Percentiles rank a stretch among this genome's conserved stretches.
Evolutionary conservation across 2,888 invertebrate genomes (phyloP).

Genomic region (Argynnis bischoffii): DNA sequence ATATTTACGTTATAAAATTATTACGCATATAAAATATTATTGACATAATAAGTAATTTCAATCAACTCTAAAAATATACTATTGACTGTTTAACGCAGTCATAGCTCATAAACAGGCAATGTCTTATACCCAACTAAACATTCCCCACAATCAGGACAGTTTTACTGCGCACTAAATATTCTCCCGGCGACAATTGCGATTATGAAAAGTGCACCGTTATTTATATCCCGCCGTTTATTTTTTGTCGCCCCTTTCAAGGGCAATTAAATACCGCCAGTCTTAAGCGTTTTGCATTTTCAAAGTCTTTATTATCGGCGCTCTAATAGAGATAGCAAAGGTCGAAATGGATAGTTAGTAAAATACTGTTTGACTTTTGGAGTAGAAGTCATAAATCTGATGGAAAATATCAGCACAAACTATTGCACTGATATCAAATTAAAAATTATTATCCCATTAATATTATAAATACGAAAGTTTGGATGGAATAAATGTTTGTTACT

Average conservation of each 20-base stretch:
- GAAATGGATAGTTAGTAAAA: conserved; percentile 28
- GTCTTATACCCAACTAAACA: conserved; percentile 61
- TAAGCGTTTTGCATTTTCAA: conserved; percentile 78
- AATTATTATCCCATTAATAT: background rate
- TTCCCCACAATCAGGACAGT: conserved; percentile 57
- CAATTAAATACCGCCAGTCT: conserved; percentile 81
- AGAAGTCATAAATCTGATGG: background rate
- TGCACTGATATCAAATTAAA: no score
- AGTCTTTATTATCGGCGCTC: conserved; percentile 65
- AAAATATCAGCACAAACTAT: no score
- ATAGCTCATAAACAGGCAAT: conserved; percentile 47
- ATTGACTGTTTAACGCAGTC: conserved; percentile 22
- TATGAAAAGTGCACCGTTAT: conserved; percentile 83
- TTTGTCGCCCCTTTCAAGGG: conserved; percentile 82
- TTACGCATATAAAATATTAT: background rate
- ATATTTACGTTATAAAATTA: no score
- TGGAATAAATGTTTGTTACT: no score
- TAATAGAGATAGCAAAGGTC: conserved; percentile 76
- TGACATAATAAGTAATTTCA: background rate
- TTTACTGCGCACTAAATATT: conserved; percentile 82
- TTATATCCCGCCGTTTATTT: conserved; percentile 78
- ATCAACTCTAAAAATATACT: background rate
- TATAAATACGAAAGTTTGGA: background rate
- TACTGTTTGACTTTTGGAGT: conserved; percentile 16
- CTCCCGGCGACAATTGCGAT: conserved; percentile 82